Evolutionary conservation across 1,140 invertebrate species (phyloP).

Genomic region (Neelides sp.): DNA sequence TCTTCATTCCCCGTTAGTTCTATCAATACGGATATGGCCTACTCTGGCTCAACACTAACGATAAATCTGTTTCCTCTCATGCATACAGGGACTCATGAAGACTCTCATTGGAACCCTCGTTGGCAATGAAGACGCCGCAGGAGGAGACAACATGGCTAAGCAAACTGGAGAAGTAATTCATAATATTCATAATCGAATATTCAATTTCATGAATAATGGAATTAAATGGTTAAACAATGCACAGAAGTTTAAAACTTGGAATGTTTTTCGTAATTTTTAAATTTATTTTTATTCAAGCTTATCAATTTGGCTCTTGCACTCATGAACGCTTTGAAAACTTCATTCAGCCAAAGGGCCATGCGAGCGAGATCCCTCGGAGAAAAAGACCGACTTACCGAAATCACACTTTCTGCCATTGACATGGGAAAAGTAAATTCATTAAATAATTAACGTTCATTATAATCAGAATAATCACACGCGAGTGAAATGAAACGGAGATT

Average conservation of each 20-base stretch:
- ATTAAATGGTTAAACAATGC: no score
- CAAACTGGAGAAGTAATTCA: conserved; percentile 80
- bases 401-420: conserved; percentile 65
- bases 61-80: conserved; percentile 35
- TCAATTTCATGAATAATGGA: background rate
- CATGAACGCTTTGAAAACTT: conserved; percentile 75
- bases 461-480: conserved; percentile 1
- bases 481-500: background rate
- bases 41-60: background rate
- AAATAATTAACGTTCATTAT: conserved; percentile 2
- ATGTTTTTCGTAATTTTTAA: no score
- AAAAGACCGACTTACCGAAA: conserved; percentile 72
- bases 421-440: conserved; percentile 55
- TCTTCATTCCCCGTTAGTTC: no score
- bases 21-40: no score
- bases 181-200: background rate
- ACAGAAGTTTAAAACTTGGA: no score
- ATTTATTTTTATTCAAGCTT: conserved; percentile 55
- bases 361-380: conserved; percentile 64
- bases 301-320: conserved; percentile 81
- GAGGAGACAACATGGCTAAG: conserved; percentile 78
- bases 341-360: conserved; percentile 74
- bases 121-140: conserved; percentile 73
- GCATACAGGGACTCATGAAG: conserved; percentile 69
- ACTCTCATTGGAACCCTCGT: conserved; percentile 73